Base-by-base conservation (phyloP, 1,140 invertebrate genomes). In the Andrena cerasifolii region DNA sequence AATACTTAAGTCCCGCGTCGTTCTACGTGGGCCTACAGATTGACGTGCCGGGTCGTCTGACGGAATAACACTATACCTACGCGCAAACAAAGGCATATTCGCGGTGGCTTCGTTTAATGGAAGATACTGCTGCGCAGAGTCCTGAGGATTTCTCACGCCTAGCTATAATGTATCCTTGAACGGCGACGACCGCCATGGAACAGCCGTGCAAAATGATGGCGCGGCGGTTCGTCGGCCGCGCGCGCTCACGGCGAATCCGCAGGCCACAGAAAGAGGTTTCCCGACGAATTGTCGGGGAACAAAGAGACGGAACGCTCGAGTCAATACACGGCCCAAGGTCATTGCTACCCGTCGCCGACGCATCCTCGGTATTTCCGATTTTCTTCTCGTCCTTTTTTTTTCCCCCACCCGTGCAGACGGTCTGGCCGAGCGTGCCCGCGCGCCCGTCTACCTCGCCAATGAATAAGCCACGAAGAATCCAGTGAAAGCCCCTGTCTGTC, bases 281-380 rank as follows among this genome's bases (percentile, higher is more conserved):
- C 67, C 84, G 80, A 85, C 82, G 82, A 74, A 82, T 62, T 33
- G 53, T 70, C 53, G 62, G 80, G 81, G 84, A 85, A 85, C 84
- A 86, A 80, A 75, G 75, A 76, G 83, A 80, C 47, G 70, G 79
- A 58, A 79, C 74, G 63, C 54, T 40, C 71, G 84, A 86, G 84
- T 86, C 84, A 85, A 86, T 82, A 86, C 65, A 85, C 83, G 68
- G 53, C 51, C 71, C 84, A 86, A 85, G 84, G 83, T 85, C 84
- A 82, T 86, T 82, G 83, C 75, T 86, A 86, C 82, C 68, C 79
- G 61, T 78, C 59, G 65, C 56, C 65, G 76, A 81, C 71, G 62
- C 59, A 80, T 68, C 76, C 63, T 53, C 77, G 59, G 68, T 73
- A 76, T 80, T 68, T 62, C 73, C 63, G 72, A 76, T 76, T 80